Base-by-base conservation (phyloP, 2,797 vertebrate species). In the Trematomus bernacchii region DNA sequence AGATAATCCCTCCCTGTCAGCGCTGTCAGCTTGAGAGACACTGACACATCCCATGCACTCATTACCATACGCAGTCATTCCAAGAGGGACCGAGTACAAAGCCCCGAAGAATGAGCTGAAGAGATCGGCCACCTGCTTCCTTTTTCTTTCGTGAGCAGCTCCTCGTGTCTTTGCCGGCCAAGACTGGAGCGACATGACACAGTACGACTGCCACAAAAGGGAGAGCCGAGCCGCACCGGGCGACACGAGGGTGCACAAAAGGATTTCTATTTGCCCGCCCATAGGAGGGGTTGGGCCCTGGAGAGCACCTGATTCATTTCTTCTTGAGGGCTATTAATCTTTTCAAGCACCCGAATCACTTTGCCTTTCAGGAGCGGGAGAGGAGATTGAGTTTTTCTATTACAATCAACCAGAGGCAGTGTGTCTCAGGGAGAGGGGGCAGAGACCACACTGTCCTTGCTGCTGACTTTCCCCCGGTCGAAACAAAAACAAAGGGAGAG, bases 271-370 rank as follows among this genome's bases (percentile, higher is more conserved):
- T 90, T 90, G 87, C 78, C 75, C 76, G 59, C 66, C 81, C 89
- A 86, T 76, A 79, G 85, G 85, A 91, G 76, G 89, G 91, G 85
- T 86, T 85, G 76, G 85, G 85, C 92, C 89, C 86, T 55, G 42
- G 91, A 91, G 93, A 94, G 89, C 87, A 86, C 87, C 91, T 91
- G 93, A 95, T 95, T 95, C 86, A 94, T 94, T 94, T 91, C 92
- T 94, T 89, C 91, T 94, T 78, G 85, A 93, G 94, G 91, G 93
- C 92, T 92, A 94, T 95, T 94, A 87, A 95, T 95, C 93, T 94
- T 92, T 90, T 91, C 91, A 92, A 95, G 94, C 87, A 93, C 89
- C 86, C 87, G 90, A 94, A 94, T 94, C 92, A 91, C 93, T 94
- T 92, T 90, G 87, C 85, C 94, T 94, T 93, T 93, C 88, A 92